Conservation (phyloP, 2,888 invertebrate species). For the Sphaerophoria taeniata region DNA sequence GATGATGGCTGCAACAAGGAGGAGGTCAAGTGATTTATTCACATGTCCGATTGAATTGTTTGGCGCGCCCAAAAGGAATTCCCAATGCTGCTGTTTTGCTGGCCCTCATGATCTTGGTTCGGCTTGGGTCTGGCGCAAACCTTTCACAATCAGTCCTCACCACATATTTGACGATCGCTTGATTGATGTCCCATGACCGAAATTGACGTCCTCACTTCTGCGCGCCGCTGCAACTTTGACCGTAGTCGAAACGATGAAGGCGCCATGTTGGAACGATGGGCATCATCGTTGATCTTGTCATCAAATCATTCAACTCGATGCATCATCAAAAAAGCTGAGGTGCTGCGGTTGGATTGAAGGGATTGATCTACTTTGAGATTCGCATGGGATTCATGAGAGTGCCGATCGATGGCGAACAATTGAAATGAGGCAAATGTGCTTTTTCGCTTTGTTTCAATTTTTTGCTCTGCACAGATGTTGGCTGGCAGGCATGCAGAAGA, state of each 20-base stretch:
- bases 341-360: conserved; percentile 58
- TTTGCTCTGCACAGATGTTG: conserved; percentile 67
- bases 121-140: conserved; percentile 34
- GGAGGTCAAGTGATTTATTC: conserved; percentile 81
- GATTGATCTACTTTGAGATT: conserved; percentile 72
- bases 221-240: conserved; percentile 41
- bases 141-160: conserved; percentile 71
- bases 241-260: conserved; percentile 78
- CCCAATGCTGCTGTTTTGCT: conserved; percentile 71
- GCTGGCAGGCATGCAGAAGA: conserved; percentile 10
- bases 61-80: conserved; percentile 79
- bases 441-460: conserved; percentile 42
- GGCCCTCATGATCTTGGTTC: conserved; percentile 7
- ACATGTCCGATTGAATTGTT: conserved; percentile 83
- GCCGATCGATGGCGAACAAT: conserved; percentile 58
- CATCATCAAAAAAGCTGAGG: conserved; percentile 30
- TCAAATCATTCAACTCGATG: conserved; percentile 64
- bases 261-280: conserved; percentile 79
- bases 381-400: conserved; percentile 30
- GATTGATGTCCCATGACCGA: conserved; percentile 82
- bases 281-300: conserved; percentile 73
- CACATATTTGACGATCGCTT: conserved; percentile 78
- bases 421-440: conserved; percentile 66
- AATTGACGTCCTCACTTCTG: conserved; percentile 81
- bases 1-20: neutral